Evolutionary conservation across 2,888 invertebrate genomes (phyloP).

Genomic region (Spilosoma lubricipeda): DNA sequence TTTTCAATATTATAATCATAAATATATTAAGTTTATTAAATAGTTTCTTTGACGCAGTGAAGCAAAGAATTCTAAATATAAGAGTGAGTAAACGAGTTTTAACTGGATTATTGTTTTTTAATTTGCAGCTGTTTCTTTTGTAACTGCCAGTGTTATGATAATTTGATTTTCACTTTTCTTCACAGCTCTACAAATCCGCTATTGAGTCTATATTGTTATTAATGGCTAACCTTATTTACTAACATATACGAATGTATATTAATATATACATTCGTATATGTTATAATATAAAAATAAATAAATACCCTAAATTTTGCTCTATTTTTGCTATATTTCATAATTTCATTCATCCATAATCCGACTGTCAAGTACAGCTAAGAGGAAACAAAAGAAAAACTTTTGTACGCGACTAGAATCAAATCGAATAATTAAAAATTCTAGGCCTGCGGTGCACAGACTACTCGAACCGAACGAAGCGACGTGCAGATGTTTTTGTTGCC

Average conservation of each 20-base stretch:
- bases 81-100: background rate
- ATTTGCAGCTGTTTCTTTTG: too few relatives aligned
- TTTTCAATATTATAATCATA: too few relatives aligned
- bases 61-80: too few relatives aligned
- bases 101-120: too few relatives aligned
- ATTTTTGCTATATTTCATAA: background rate
- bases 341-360: background rate
- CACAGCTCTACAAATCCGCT: background rate
- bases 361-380: background rate
- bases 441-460: background rate
- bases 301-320: background rate
- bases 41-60: conserved; percentile 32
- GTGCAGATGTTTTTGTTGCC: background rate
- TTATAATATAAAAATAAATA: too few relatives aligned
- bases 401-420: conserved; percentile 2
- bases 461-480: background rate
- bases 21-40: too few relatives aligned
- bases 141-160: background rate
- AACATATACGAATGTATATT: background rate
- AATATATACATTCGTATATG: too few relatives aligned
- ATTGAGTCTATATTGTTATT: background rate
- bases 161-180: background rate
- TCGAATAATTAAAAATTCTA: conserved; percentile 4
- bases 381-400: conserved; percentile 6
- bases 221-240: background rate